These are phyloP conservation scores for Tetrax tetrax DNA, from an alignment of 2,113 vertebrate genomes.

Conservation along the genomic window DNA sequence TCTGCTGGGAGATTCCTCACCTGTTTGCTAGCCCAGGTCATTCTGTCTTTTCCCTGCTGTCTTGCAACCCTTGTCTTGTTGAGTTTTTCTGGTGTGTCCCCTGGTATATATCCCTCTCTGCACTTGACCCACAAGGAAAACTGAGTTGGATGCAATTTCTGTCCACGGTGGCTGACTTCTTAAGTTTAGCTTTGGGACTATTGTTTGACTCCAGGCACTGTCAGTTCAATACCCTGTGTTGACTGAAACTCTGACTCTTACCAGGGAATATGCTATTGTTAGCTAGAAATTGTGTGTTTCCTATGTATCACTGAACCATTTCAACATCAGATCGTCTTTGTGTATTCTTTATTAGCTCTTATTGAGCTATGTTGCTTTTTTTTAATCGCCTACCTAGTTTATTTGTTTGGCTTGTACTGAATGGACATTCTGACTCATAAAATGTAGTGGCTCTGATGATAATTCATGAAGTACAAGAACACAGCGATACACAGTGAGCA, in stretches of 20 bases:
- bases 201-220: not conserved
- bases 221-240: not conserved
- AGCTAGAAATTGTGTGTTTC: not conserved
- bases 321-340: not conserved
- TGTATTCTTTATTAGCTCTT: not conserved
- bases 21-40: not conserved
- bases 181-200: not conserved
- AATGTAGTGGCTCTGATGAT: not conserved
- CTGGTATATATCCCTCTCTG: too few species aligned
- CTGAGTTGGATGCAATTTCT: not conserved
- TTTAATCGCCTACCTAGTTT: not conserved
- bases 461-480: not conserved
- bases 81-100: not conserved
- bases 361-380: not conserved
- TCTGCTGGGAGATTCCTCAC: not conserved
- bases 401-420: not conserved
- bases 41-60: not conserved
- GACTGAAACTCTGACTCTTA: not conserved
- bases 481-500: accelerated
- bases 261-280: not conserved
- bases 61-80: not conserved
- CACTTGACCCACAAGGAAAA: not conserved
- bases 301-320: not conserved
- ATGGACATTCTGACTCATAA: not conserved
- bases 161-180: not conserved